These are phyloP conservation scores for Pomatostomus ruficeps DNA, from an alignment of 2,113 vertebrate species.

Conservation along the genomic window DNA sequence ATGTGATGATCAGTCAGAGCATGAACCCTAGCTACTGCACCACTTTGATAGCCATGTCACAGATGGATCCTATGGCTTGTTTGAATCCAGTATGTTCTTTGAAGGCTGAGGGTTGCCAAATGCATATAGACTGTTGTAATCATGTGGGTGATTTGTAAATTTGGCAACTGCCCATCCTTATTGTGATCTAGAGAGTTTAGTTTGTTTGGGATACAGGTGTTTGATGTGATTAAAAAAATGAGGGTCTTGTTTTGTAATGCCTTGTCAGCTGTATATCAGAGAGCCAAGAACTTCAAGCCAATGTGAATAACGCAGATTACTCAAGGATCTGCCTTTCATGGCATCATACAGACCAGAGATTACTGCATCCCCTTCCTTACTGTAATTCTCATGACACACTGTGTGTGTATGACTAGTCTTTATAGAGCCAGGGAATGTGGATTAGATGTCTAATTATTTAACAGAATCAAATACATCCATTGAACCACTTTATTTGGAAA, in stretches of 20 bases:
- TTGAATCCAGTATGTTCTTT: not conserved
- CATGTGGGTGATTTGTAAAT: not conserved
- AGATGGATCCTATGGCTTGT: not conserved
- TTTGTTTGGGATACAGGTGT: not conserved
- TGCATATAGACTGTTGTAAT: not conserved
- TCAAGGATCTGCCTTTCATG: not conserved
- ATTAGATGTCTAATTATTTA: not conserved
- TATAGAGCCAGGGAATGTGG: not conserved
- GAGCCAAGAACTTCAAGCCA: not conserved
- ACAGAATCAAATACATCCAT: not conserved
- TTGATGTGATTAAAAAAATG: not conserved
- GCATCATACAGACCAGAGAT: not conserved
- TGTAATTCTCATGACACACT: not conserved
- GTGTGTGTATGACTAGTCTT: not conserved
- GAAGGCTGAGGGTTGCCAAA: not conserved
- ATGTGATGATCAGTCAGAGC: not conserved
- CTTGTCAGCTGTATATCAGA: not conserved
- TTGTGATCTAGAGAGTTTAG: not conserved
- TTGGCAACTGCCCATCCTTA: not conserved
- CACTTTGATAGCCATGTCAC: not conserved
- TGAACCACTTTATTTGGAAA: not conserved
- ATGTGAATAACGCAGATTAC: not conserved
- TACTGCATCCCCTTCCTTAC: not conserved
- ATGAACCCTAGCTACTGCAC: not conserved
- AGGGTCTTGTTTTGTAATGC: not conserved